Evolutionary conservation across 2,797 vertebrate genomes (phyloP), one percentile per base, ranked within the genome.

Genomic region (Periparus ater): DNA sequence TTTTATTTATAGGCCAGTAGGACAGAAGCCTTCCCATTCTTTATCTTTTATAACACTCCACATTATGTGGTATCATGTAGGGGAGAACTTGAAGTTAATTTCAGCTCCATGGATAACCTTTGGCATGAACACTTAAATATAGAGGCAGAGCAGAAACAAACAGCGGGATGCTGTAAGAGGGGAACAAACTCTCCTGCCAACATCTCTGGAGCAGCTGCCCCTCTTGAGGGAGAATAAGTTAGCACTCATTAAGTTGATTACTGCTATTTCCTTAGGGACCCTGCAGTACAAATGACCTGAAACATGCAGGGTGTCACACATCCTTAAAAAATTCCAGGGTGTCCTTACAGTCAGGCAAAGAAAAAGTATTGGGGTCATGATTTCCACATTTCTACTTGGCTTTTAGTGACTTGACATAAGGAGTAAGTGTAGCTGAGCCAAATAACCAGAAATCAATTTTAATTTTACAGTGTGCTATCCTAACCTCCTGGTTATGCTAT

Each of bases 21-120:
- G 54, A 84, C 21, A 88, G 61, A 82, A 54, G 17, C 36, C 44
- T 94, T 85, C 47, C 18, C 23, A 25, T 77, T 62, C 65, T 55
- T 96, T 93, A 88, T 96, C 95, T 92, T 89, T 81, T 75, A 58
- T 94, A 93, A 83, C 93, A 89, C 18, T 48, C 68, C 9, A 29
- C 26, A n/a, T 60, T 86, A 27, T 23, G 54, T 42, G 23, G 55
- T 76, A 80, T 72, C 38, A 84, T 16, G 25, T 16, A 60, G 40
- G 21, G 55, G 23, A 78, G 48, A 93, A 93, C 63, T 57, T 63
- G 15, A 83, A 66, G 47, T 62, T 89, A 70, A 81, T 81, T 92
- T 85, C 54, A 55, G 21, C 23, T 81, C 66, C 17, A 19, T 1
- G 1, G 60, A 32, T 63, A 88, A 73, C 18, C 34, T 57, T 7